Evolutionary conservation across 2,113 vertebrate species (phyloP), one percentile per base, ranked within the genome.

Genomic region (Benitochromis conjunctus): DNA sequence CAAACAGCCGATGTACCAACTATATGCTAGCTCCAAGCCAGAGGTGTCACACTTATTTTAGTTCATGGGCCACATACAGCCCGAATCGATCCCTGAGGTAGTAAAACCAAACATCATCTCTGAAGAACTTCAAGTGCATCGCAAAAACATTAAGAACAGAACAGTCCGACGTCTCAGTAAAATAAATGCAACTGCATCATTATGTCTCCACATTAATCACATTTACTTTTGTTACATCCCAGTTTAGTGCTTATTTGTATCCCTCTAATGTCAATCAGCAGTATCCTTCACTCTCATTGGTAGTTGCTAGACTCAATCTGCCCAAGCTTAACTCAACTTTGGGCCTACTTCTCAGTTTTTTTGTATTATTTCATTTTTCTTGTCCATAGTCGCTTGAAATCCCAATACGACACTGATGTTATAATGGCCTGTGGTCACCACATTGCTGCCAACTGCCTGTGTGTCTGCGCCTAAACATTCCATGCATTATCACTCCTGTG

Each of bases 211-310:
- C 31, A 62, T 62, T 62, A 62, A 62, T 34, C 36, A 36, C 1
- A 64, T 64, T 36, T 64, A 62, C 31, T 62, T 62, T 62, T 9
- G 34, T 0, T 62, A 31, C 4, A 0, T 38, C 38, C 0, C 0
- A 38, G 6, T 38, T 38, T 13, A 21, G 19, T 1, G 0, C 34
- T 66, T 21, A 36, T 64, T 66, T n/a, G 60, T 66, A 1, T 66
- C 34, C 60, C 1, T 21, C 34, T 38, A 38, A 66, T 1, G 34
- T 66, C 34, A 66, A 66, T 38, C 62, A 66, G 62, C 19, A 0
- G 62, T 3, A 0, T 64, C 60, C 19, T 38, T 66, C 60, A 66
- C 11, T 1, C 62, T 66, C 60, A 66, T 21, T 11, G 38, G 60
- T 66, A 66, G 60, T 66, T 38, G 12, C 19, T 41, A 24, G 36